Evolutionary conservation across 2,888 invertebrate species (phyloP), one percentile per base, ranked within the genome.

Genomic region (Diarsia brunnea): DNA sequence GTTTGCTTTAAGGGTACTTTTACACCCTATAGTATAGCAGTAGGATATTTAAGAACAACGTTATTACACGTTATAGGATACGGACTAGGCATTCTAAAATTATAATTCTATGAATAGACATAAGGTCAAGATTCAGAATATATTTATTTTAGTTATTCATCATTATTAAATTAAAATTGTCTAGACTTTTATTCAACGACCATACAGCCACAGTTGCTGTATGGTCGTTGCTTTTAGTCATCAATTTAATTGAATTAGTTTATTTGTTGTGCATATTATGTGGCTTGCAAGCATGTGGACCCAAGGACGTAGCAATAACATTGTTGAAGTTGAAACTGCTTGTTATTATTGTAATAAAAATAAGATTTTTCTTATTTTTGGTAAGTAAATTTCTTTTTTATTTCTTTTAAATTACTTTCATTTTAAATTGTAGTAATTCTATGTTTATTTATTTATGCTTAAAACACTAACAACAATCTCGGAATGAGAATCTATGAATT

Each of bases 1-100:
- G n/a, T n/a, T n/a, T n/a, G n/a, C n/a, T n/a, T n/a, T n/a, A n/a
- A n/a, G n/a, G n/a, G n/a, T n/a, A n/a, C n/a, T n/a, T n/a, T n/a
- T n/a, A n/a, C n/a, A n/a, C n/a, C n/a, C n/a, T n/a, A n/a, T n/a
- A n/a, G 38, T 38, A 38, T 38, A 38, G 38, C 38, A 38, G 38
- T 38, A 38, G 38, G 38, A 38, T 38, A 38, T 38, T 38, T 38
- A 5, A 38, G 38, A 38, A 38, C 4, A 38, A 38, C 38, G 38
- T 38, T 38, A 38, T 38, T n/a, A n/a, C n/a, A n/a, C n/a, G n/a
- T n/a, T n/a, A n/a, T n/a, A n/a, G n/a, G n/a, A n/a, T n/a, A n/a
- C n/a, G n/a, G n/a, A n/a, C n/a, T n/a, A 47, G 58, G 45, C 47
- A 31, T 70, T 64, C n/a, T 70, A 64, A 24, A 70, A 49, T 51